These are phyloP conservation scores for Drosophila austrosaltans DNA, from an alignment of 2,888 invertebrate species.

Conservation along the genomic window DNA sequence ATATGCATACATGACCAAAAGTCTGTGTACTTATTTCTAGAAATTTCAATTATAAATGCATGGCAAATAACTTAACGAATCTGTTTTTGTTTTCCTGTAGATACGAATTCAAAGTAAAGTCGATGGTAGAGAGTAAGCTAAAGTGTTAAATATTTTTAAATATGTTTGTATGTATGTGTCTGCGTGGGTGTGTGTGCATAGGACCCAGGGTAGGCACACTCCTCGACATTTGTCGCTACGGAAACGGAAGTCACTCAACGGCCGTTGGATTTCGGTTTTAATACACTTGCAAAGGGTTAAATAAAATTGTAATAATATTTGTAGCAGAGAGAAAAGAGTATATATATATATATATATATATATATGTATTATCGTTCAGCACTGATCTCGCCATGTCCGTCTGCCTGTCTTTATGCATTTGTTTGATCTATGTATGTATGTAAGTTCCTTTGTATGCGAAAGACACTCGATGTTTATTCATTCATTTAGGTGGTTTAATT, in stretches of 20 bases:
- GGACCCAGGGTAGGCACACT: conserved; percentile 11
- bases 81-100: conserved; percentile 9
- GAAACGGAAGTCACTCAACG: conserved; percentile 78
- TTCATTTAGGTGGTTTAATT: too few relatives aligned
- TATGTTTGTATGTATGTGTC: not conserved
- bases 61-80: conserved; percentile 12
- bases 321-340: too few relatives aligned
- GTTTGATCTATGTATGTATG: too few relatives aligned
- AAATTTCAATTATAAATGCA: conserved; percentile 1
- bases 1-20: not conserved
- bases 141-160: not conserved
- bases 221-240: conserved; percentile 46
- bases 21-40: not conserved
- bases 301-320: too few relatives aligned
- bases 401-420: too few relatives aligned
- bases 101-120: not conserved
- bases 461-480: too few relatives aligned
- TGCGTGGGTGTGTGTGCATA: conserved; percentile 30
- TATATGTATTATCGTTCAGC: too few relatives aligned
- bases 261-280: conserved; percentile 32
- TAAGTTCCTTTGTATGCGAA: too few relatives aligned
- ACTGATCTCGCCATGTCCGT: too few relatives aligned
- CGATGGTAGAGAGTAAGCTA: not conserved
- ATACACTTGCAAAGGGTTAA: too few relatives aligned
- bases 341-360: too few relatives aligned